Base-by-base conservation (phyloP, 2,797 vertebrate species). In the Gobio occitaniae region DNA sequence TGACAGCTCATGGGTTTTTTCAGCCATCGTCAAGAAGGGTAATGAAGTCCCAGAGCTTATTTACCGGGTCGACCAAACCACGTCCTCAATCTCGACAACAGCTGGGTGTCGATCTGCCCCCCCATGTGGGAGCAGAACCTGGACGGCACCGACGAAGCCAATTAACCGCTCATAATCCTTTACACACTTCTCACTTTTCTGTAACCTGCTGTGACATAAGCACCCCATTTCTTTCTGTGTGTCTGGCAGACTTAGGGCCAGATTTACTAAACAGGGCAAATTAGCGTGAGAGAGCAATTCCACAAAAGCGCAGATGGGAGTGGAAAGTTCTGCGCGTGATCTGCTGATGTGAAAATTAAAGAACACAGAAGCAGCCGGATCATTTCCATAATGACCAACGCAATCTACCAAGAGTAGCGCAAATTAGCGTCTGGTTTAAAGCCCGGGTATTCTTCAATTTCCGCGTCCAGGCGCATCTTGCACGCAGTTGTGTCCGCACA, bases 11-110 rank as follows among this genome's bases (percentile, higher is more conserved):
- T 44, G n/a, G 75, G 52, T 48, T 50, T 29, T 69, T 47, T 84
- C 61, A 81, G 76, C 11, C 75, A 63, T 84, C 36, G 16, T 78
- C 63, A 70, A 71, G 85, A 89, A 75, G 36, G 79, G 77, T 88
- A 86, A 86, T 84, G 59, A 59, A 84, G 75, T 80, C 82, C 36
- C 69, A 25, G 10, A 17, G 78, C 68, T 69, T 87, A 78, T 90
- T 88, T 88, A 84, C 87, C 9, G 54, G 56, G 59, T 79, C 11
- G 13, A 77, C 77, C 81, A 38, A 9, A 52, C 38, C 32, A 47
- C 21, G 56, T 63, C 21, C 16, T 36, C 80, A 13, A 16, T 65
- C 68, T n/a, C 32, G 4, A 7, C 63, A 68, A 75, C 87, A 85
- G 82, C 86, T 72, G 72, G 72, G 74, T 74, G 75, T 63, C 72